These are phyloP conservation scores for Odobenus rosmarus DNA, from an alignment of 2,113 vertebrate genomes.

Conservation along the genomic window DNA sequence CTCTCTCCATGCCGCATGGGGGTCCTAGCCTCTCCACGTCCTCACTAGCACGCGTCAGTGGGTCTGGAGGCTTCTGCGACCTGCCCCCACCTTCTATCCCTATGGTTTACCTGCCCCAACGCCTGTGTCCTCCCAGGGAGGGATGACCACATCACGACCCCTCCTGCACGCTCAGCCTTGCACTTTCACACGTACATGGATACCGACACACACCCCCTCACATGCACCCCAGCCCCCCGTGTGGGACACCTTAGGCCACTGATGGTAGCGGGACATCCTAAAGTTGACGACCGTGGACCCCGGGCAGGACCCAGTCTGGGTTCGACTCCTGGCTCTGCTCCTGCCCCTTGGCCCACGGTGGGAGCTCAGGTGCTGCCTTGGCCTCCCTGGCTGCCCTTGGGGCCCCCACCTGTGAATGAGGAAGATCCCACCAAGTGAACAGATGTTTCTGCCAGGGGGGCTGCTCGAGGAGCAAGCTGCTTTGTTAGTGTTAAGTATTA, in stretches of 20 bases:
- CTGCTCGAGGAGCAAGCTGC: not conserved
- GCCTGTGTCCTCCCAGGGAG: not conserved
- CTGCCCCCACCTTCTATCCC: too few relatives aligned
- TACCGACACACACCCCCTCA: not conserved
- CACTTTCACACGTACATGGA: not conserved
- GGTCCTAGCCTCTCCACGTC: not conserved
- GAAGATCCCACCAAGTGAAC: not conserved
- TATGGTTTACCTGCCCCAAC: not conserved
- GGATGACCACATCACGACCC: not conserved
- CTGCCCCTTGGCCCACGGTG: fast-evolving
- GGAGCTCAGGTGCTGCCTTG: not conserved
- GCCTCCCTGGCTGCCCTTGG: not conserved
- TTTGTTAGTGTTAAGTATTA: not conserved
- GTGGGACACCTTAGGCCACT: not conserved
- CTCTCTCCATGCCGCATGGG: too few relatives aligned
- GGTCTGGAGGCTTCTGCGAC: not conserved
- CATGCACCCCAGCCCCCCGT: not conserved
- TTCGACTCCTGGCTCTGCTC: not conserved
- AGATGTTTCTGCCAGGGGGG: not conserved
- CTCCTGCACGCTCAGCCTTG: too few relatives aligned
- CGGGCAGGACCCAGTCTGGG: not conserved
- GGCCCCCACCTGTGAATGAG: not conserved
- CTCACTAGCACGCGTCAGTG: fast-evolving
- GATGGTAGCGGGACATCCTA: fast-evolving
- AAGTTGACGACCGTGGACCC: not conserved